Evolutionary conservation across 2,113 vertebrate species (phyloP).

Genomic region (Charina bottae): DNA sequence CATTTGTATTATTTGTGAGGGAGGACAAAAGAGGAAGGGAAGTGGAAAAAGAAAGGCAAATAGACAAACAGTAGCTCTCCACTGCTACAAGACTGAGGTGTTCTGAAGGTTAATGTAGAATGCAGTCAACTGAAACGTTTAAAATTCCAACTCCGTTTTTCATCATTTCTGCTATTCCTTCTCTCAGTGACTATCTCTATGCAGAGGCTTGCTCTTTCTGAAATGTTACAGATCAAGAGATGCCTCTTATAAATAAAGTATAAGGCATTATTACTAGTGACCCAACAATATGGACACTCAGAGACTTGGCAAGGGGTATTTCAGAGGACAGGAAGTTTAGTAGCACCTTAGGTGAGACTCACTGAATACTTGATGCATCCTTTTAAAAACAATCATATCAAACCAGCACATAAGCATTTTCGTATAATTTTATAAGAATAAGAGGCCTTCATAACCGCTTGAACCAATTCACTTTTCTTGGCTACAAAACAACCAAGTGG

Average conservation of each 20-base stretch:
- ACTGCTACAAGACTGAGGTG: not conserved
- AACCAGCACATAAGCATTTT: conserved; percentile 35
- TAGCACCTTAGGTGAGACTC: conserved; percentile 28
- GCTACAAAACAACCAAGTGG: too few relatives aligned
- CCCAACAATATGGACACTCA: conserved; percentile 20
- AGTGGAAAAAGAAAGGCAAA: not conserved
- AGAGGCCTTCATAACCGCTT: not conserved
- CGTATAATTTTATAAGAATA: conserved; percentile 25
- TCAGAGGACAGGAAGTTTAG: not conserved
- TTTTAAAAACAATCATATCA: not conserved
- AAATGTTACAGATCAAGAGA: conserved; percentile 44
- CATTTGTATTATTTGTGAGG: not conserved
- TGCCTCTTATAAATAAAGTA: conserved; percentile 30
- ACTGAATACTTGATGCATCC: not conserved
- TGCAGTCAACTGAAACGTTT: conserved; percentile 30
- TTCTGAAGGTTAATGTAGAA: not conserved
- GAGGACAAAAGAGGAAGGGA: too few relatives aligned
- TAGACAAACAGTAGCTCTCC: not conserved
- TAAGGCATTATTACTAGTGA: conserved; percentile 46
- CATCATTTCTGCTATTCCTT: conserved; percentile 27
- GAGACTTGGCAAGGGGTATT: conserved; percentile 28
- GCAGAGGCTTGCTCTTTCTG: conserved; percentile 23
- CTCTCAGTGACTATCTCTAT: not conserved
- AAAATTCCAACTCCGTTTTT: conserved; percentile 28
- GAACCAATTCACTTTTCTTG: not conserved